Percentiles rank a stretch among this genome's conserved stretches.
These are phyloP conservation scores for Gymnodraco acuticeps DNA, from an alignment of 2,797 vertebrate species.

Conservation along the genomic window DNA sequence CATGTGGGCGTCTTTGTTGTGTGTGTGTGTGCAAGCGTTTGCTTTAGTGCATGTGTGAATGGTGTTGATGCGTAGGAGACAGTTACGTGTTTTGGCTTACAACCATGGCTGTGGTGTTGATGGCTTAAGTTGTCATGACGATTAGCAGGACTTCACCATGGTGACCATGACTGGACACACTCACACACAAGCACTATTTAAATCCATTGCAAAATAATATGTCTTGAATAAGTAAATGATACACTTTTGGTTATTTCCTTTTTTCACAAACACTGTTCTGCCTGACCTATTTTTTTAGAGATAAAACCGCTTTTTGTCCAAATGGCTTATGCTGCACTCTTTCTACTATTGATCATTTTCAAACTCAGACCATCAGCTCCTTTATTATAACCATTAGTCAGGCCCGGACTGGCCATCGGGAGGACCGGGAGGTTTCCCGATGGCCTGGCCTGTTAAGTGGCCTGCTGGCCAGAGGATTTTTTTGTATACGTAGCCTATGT, in stretches of 20 bases:
- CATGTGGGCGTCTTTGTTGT: slow-evolving; percentile 55
- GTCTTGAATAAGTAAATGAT: slow-evolving; percentile 52
- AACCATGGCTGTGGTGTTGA: slow-evolving; percentile 78
- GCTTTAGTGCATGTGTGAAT: slow-evolving; percentile 65
- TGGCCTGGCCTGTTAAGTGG: too few species aligned
- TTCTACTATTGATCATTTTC: slow-evolving; percentile 1
- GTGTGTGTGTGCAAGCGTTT: slow-evolving; percentile 50
- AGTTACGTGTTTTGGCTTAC: slow-evolving; percentile 85
- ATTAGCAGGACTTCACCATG: slow-evolving; percentile 88
- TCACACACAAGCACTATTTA: slow-evolving; percentile 44
- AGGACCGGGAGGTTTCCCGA: too few species aligned
- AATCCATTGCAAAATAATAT: slow-evolving; percentile 44
- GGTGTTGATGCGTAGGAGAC: slow-evolving; percentile 84
- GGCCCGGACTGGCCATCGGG: too few species aligned
- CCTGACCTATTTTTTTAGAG: slow-evolving; percentile 42
- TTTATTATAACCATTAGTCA: neutral
- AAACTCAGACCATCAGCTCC: neutral
- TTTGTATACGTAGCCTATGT: too few species aligned
- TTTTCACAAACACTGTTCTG: slow-evolving; percentile 32
- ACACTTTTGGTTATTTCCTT: slow-evolving; percentile 37
- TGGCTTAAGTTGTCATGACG: slow-evolving; percentile 87
- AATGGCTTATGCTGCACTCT: slow-evolving; percentile 16
- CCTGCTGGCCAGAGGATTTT: too few species aligned
- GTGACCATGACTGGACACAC: slow-evolving; percentile 78
- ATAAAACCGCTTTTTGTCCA: slow-evolving; percentile 20